Base-by-base conservation (phyloP, 2,113 vertebrate genomes). In the Bos taurus region DNA sequence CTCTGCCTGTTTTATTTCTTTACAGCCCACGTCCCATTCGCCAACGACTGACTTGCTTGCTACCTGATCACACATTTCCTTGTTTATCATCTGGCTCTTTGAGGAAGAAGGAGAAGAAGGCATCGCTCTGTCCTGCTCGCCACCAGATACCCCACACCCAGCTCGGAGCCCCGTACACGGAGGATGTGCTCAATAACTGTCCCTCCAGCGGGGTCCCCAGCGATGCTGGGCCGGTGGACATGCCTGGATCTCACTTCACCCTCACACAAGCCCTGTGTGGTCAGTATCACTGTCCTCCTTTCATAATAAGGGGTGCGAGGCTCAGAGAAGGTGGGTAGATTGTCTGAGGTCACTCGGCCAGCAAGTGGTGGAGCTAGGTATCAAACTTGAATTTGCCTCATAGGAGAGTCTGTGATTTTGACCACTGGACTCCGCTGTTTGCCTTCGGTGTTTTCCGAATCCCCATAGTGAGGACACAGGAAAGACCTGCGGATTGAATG, bases 171-270 rank as follows among this genome's bases (percentile, higher is more conserved):
- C 16, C 3, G 28, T 11, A 33, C 67, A 36, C 0, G 2, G 6
- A 50, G 3, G 30, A 19, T 0, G 0, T 2, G 30, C 36, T 59
- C 74, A 33, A 6, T 10, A 17, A 93, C 40, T 1, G 19, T 3
- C 9, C 23, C 43, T 36, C 3, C 8, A 13, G 36, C 3, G 36
- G 30, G 26, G 5, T 1, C 2, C 23, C 15, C 16, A 1, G 23
- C 0, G 60, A 50, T 11, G 30, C 36, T 48, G 57, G 77, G 60
- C 7, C 1, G 4, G 17, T 2, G 25, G 85, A 7, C 7, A 8
- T 3, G 28, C 3, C 2, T 5, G 25, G 2, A 19, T 3, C 54
- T 88, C 7, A 7, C 43, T 16, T 15, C 1, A 43, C 1, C 64
- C 30, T 67, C 67, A 23, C 23, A 7, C 7, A 12, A 14, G 36